A percentile compares a stretch with the other conserved stretches of the same genome.
Conservation (phyloP, 2,113 vertebrate genomes). For the Mungos mungo region DNA sequence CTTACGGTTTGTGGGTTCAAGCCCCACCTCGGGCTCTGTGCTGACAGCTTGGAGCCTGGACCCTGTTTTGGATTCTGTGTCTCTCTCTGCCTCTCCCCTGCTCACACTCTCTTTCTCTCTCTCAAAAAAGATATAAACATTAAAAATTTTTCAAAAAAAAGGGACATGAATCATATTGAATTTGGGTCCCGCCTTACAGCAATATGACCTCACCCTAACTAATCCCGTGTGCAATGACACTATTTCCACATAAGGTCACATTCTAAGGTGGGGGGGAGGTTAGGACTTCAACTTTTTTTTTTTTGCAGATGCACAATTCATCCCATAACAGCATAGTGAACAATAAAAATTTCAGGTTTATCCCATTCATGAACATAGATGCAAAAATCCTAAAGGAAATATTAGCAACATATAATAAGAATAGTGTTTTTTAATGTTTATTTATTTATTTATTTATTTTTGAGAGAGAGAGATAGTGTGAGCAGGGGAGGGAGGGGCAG, state of each 20-base stretch:
- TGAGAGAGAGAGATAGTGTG: too few species aligned
- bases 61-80: too few species aligned
- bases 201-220: not conserved
- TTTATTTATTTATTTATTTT: too few species aligned
- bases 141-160: too few species aligned
- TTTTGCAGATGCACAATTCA: constrained; percentile 54
- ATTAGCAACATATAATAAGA: not conserved
- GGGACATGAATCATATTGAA: not conserved
- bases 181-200: not conserved
- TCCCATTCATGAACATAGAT: not conserved
- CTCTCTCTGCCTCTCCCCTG: too few species aligned
- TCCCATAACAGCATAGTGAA: not conserved
- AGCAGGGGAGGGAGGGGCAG: too few species aligned
- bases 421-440: not conserved
- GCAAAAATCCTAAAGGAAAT: not conserved
- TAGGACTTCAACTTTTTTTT: constrained; percentile 90
- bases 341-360: not conserved
- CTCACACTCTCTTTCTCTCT: too few species aligned
- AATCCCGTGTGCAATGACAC: not conserved
- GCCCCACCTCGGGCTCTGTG: too few species aligned
- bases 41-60: too few species aligned
- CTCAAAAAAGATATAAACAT: too few species aligned
- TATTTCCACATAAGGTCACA: not conserved
- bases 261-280: not conserved
- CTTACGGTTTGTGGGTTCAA: too few species aligned